Evolutionary conservation across 2,888 invertebrate species (phyloP).

Genomic region (Aleiodes testaceus): DNA sequence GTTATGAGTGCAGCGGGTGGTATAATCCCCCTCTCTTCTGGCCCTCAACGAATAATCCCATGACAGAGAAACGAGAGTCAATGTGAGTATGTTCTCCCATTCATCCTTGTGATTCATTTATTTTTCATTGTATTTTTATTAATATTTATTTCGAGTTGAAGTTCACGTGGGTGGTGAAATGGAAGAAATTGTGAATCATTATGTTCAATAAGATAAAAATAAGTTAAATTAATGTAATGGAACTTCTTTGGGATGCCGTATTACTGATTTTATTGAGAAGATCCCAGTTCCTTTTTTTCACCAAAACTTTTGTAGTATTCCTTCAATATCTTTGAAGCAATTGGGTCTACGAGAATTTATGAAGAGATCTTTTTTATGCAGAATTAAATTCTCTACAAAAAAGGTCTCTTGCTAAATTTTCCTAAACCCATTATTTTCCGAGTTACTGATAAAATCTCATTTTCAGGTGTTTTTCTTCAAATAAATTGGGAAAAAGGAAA

Average conservation of each 20-base stretch:
- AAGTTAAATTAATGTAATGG: conserved; percentile 1
- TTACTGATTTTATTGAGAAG: conserved; percentile 2
- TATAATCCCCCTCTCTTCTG: conserved; percentile 31
- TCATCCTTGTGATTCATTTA: background rate
- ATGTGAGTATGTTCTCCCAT: conserved; percentile 25
- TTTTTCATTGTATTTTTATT: background rate
- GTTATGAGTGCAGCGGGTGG: conserved; percentile 51
- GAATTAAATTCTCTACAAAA: too few relatives aligned
- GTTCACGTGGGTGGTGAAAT: background rate
- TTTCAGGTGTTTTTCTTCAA: too few relatives aligned
- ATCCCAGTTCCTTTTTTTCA: background rate
- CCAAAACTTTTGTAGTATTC: too few relatives aligned
- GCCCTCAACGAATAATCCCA: conserved; percentile 20
- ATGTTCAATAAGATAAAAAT: too few relatives aligned
- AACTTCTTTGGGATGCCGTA: conserved; percentile 3
- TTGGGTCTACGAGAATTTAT: too few relatives aligned
- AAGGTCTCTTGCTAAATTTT: too few relatives aligned
- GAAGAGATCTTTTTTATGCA: too few relatives aligned
- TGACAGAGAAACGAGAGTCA: conserved; percentile 42
- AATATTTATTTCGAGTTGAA: background rate
- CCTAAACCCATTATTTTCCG: too few relatives aligned
- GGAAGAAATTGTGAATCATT: too few relatives aligned
- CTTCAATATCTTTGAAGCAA: too few relatives aligned
- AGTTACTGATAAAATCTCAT: too few relatives aligned
- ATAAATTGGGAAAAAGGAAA: too few relatives aligned